phyloP scores from a whole-genome alignment of 1,140 invertebrate genomes.

The Drosophila aff. region DNA sequence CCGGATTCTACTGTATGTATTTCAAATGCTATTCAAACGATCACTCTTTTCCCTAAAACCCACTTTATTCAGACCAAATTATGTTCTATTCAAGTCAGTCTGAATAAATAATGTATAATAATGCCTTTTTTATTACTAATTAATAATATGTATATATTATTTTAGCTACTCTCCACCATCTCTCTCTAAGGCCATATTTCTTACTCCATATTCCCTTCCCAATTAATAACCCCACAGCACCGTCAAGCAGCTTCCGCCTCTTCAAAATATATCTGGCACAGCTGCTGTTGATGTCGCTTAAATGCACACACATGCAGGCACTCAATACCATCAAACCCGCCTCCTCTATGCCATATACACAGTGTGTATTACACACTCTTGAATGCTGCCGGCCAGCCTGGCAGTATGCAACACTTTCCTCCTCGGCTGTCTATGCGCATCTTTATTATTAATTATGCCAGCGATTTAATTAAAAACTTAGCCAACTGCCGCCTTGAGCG shows the following conservation, averaged over 20 bases:
- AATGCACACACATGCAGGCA: slow-evolving; percentile 31
- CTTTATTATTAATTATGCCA: slow-evolving; percentile 72
- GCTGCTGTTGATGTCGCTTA: slow-evolving; percentile 28
- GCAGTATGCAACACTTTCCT: slow-evolving; percentile 63
- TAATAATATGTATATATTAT: too few species aligned
- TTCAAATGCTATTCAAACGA: background rate
- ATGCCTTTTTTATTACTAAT: too few species aligned
- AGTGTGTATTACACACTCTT: background rate
- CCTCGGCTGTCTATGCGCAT: slow-evolving; percentile 39
- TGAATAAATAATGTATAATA: too few species aligned
- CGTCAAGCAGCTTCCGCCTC: background rate
- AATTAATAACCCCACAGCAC: background rate
- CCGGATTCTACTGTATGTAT: too few species aligned
- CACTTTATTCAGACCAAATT: too few species aligned
- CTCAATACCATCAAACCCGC: slow-evolving; percentile 6
- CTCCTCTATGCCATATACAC: background rate
- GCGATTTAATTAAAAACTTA: slow-evolving; percentile 71
- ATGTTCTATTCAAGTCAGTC: too few species aligned
- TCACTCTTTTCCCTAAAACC: too few species aligned
- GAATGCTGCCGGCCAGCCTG: slow-evolving; percentile 19
- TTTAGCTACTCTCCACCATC: background rate
- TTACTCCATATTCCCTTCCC: too few species aligned
- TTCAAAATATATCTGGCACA: slow-evolving; percentile 17
- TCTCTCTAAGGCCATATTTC: background rate
- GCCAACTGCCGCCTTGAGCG: slow-evolving; percentile 67